These are phyloP conservation scores for Campoplex nolae DNA, from an alignment of 2,888 invertebrate species.

Conservation along the genomic window DNA sequence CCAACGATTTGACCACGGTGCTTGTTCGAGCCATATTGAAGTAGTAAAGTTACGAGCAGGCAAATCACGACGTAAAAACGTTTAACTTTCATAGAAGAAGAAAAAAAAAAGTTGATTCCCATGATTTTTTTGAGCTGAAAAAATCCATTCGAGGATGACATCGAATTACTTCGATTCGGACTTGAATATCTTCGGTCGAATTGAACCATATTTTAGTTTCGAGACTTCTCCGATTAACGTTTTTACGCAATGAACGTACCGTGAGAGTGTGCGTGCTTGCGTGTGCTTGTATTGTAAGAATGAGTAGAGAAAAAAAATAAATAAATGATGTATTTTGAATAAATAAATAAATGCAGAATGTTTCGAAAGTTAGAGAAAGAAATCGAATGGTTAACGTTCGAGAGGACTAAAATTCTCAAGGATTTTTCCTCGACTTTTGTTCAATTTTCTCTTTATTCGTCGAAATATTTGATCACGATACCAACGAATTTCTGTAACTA, in stretches of 20 bases:
- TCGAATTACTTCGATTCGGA: neutral
- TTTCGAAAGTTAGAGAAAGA: conserved; percentile 1
- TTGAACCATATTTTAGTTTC: neutral
- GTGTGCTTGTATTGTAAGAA: conserved; percentile 66
- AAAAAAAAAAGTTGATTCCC: neutral
- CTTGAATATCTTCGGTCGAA: neutral
- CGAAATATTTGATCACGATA: neutral
- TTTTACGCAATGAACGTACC: conserved; percentile 56
- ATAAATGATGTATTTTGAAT: conserved; percentile 23
- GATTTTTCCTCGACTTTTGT: neutral
- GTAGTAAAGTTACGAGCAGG: conserved; percentile 66
- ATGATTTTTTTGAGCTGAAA: neutral
- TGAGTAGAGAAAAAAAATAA: conserved; percentile 51
- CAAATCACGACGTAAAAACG: conserved; percentile 58
- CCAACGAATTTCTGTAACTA: conserved; percentile 20
- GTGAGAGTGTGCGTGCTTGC: conserved; percentile 59
- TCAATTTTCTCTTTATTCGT: neutral
- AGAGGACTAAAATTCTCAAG: neutral
- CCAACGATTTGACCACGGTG: conserved; percentile 39
- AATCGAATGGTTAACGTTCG: neutral
- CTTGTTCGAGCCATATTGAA: conserved; percentile 56
- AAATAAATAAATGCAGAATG: neutral
- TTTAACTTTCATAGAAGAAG: neutral
- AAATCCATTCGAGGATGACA: neutral
- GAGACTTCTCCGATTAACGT: conserved; percentile 12